phyloP scores from a whole-genome alignment of 2,113 vertebrate species.

The Boulengeromyrus knoepffleri region DNA sequence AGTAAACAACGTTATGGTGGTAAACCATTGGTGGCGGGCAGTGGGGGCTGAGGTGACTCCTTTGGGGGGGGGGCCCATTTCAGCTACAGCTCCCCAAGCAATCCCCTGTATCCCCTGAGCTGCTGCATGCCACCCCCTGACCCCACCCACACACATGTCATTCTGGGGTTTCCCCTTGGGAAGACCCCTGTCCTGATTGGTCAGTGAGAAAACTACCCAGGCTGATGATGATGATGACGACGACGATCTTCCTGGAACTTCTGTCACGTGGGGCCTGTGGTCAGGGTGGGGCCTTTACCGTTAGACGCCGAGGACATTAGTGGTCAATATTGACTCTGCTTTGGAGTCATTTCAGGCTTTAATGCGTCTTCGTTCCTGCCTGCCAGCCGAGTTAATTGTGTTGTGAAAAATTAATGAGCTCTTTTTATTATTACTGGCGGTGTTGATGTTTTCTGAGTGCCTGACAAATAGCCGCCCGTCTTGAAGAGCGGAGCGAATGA shows the following conservation, averaged over 20 bases:
- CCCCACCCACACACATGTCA: not conserved
- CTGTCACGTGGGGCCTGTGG: not conserved
- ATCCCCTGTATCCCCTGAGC: not conserved
- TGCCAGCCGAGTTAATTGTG: slow-evolving; percentile 54
- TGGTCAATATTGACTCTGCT: slow-evolving; percentile 53
- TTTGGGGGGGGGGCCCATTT: not conserved
- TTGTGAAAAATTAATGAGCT: slow-evolving; percentile 46
- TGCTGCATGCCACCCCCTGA: not conserved
- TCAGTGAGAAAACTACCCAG: not conserved
- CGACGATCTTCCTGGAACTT: not conserved
- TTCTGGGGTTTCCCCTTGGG: not conserved
- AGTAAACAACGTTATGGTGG: not conserved
- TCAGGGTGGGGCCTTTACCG: not conserved
- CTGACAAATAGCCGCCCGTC: slow-evolving; percentile 27
- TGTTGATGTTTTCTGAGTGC: slow-evolving; percentile 20
- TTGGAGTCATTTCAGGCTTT: slow-evolving; percentile 64
- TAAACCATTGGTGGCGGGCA: not conserved
- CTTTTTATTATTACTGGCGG: slow-evolving; percentile 8
- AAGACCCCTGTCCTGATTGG: not conserved
- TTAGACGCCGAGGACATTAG: not conserved
- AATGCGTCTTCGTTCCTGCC: slow-evolving; percentile 58
- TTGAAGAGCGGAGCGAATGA: slow-evolving; percentile 32
- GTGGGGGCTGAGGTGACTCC: not conserved
- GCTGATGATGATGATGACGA: not conserved
- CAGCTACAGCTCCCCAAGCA: too few species aligned